phyloP scores from a whole-genome alignment of 1,140 invertebrate species.

The Drosophila nannoptera region DNA sequence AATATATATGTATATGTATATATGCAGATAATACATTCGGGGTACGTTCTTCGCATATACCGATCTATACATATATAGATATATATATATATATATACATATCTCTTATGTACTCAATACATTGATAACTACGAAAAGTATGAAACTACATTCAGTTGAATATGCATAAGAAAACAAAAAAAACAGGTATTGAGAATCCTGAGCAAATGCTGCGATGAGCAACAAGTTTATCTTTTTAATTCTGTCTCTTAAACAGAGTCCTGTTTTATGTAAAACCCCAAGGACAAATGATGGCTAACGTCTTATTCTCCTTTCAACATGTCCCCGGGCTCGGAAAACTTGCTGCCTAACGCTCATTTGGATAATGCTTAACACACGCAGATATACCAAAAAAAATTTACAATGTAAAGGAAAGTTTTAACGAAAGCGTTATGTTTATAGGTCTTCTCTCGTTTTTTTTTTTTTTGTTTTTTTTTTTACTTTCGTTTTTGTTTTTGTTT shows the following conservation, averaged over 20 bases:
- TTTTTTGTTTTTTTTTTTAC: slow-evolving; percentile 46
- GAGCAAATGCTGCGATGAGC: slow-evolving; percentile 18
- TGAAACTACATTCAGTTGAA: slow-evolving; percentile 33
- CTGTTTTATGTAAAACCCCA: too few species aligned
- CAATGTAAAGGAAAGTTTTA: not conserved
- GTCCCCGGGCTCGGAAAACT: not conserved
- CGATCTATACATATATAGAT: slow-evolving; percentile 23
- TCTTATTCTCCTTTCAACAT: not conserved
- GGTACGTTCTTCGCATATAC: too few species aligned
- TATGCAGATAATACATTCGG: slow-evolving; percentile 5
- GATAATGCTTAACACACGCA: not conserved
- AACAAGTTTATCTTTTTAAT: slow-evolving; percentile 13
- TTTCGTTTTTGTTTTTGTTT: slow-evolving; percentile 18
- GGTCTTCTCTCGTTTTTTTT: slow-evolving; percentile 42
- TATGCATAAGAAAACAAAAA: slow-evolving; percentile 18
- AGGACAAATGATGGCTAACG: too few species aligned
- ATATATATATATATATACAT: slow-evolving; percentile 21
- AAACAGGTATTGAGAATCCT: slow-evolving; percentile 13
- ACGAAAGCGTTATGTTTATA: slow-evolving; percentile 46
- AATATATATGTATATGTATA: slow-evolving; percentile 8
- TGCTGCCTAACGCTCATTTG: slow-evolving; percentile 30
- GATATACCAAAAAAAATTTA: slow-evolving; percentile 4
- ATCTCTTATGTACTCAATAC: slow-evolving; percentile 16
- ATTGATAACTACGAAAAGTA: slow-evolving; percentile 38
- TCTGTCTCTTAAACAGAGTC: too few species aligned